Conservation (phyloP, 2,113 vertebrate species). For the Recurvirostra avosetta region DNA sequence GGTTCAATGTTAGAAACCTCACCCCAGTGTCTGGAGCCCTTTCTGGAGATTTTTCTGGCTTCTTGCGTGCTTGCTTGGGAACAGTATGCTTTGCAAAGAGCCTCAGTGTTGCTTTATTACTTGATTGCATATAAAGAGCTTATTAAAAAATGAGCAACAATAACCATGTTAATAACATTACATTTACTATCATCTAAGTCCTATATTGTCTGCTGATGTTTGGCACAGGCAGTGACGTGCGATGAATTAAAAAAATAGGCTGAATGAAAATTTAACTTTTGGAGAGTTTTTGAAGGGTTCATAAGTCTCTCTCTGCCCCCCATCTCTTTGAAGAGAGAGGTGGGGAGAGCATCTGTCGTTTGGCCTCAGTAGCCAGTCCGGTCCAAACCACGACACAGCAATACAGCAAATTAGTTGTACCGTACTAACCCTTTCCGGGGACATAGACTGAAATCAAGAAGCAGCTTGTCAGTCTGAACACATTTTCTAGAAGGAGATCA, state of each 20-base stretch:
- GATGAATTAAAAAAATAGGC: background rate
- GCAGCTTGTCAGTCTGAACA: background rate
- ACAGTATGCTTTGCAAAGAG: background rate
- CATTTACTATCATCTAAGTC: background rate
- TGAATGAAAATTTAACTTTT: background rate
- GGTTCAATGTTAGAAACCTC: background rate
- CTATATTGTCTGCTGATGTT: slow-evolving; percentile 12
- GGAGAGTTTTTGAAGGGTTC: background rate
- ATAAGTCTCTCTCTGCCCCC: too few relatives aligned
- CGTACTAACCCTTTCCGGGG: background rate
- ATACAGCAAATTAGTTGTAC: background rate
- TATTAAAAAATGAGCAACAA: slow-evolving; percentile 39
- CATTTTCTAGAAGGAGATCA: background rate
- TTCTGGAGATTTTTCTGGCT: background rate
- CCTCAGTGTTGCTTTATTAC: slow-evolving; percentile 9
- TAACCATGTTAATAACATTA: slow-evolving; percentile 37
- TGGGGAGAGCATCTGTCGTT: too few relatives aligned
- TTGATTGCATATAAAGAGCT: slow-evolving; percentile 22
- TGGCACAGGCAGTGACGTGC: background rate
- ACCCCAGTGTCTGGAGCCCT: background rate
- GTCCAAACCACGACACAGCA: background rate
- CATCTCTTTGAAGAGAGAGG: too few relatives aligned
- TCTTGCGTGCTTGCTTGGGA: background rate
- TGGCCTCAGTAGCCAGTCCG: too few relatives aligned
- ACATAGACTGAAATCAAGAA: background rate